Evolutionary conservation across 2,113 vertebrate genomes (phyloP), one percentile per base, ranked within the genome.

Genomic region (Fulica atra): DNA sequence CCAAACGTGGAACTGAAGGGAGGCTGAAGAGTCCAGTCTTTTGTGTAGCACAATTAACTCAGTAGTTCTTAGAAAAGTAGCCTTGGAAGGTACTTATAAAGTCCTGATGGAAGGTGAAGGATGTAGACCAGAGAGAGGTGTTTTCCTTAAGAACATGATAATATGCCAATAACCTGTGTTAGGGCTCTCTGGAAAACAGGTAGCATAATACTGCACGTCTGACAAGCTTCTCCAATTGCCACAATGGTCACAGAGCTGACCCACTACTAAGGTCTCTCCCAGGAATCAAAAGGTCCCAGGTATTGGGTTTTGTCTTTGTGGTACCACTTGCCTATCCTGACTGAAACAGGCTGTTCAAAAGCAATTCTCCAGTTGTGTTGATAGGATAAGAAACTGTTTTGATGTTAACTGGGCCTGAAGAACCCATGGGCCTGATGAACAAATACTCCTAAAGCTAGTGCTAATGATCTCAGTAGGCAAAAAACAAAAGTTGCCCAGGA

Each of bases 1-100:
- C 82, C 91, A 92, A 92, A 92, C 71, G 46, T 72, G 54, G 82
- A 92, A 86, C 6, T 88, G 63, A 90, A 93, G 35, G 23, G 56
- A 80, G 44, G 21, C 68, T 95, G 63, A 83, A 61, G 36, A 83
- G 64, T 53, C 35, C 16, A 31, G 53, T 80, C 63, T 80, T 88
- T 60, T 66, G 38, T 12, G 31, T 25, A 77, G 36, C 53, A 69
- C 26, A 42, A 69, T 18, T 24, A 84, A 56, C 20, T 76, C 16
- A 35, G 44, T 9, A 71, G 20, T 50, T 80, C 40, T 88, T 50
- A 29, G 44, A 65, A 54, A 88, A 77, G 18, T 9, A 82, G 23
- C 53, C 11, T 76, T 82, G 24, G 42, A 72, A 90, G 68, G 31
- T 35, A 61, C 14, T 86, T 53, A 10, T 0, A 11, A 76, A 59